Evolutionary conservation across 2,888 invertebrate species (phyloP), one percentile per base, ranked within the genome.

Genomic region (Pocota personata): DNA sequence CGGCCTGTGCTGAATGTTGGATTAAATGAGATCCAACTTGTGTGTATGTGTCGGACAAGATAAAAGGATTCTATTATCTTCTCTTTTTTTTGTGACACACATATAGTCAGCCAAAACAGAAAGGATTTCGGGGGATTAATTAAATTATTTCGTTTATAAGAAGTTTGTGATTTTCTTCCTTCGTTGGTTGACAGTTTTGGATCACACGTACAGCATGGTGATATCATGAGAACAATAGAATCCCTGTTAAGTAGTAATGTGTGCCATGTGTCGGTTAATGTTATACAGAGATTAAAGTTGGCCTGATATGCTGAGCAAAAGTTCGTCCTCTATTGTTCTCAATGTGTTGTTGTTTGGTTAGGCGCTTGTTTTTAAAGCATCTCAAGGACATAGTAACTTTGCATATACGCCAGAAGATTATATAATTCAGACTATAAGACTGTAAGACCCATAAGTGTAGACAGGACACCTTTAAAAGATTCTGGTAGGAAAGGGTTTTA

Each of bases 1-100:
- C 24, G 50, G 21, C 37, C 62, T 58, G 10, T 46, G 46, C 50
- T 46, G 37, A 52, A 60, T 40, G 48, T 50, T 52, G 66, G 66
- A 80, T 80, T 60, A 73, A 73, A 80, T 67, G 58, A 67, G 73
- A 80, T 43, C 50, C 48, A 50, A 79, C 50, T 72, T 50, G 48
- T 58, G 30, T 40, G 64, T 27, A 16, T 16, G 48, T 16, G 48
- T 21, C n/a, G 64, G 30, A 55, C 52, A 62, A 43, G 69, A 62
- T 55, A 55, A 78, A 78, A 71, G 64, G 79, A 72, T 79, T 72
- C 37, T 57, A 72, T 66, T 79, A 57, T 64, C 37, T 43, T 24
- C 50, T 14, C 40, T 48, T 52, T 60, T 66, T 72, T 64, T 64
- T 43, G n/a, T 24, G 27, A 32, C 50, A 50, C 30, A 57, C 8